Evolutionary conservation across 1,140 invertebrate species (phyloP), one percentile per base, ranked within the genome.

Genomic region (Nautilus pompilius): DNA sequence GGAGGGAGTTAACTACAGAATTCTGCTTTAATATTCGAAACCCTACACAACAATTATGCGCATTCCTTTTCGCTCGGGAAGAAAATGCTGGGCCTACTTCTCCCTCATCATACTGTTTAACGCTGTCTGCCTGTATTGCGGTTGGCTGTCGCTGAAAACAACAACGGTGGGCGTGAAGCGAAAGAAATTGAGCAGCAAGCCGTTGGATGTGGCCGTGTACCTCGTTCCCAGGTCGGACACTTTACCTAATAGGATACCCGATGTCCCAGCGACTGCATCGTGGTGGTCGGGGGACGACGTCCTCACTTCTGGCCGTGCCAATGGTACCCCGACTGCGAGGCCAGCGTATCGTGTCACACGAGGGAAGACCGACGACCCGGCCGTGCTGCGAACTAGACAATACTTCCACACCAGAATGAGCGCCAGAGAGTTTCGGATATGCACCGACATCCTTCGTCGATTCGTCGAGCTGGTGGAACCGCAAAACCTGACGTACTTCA

Each of bases 401-500:
- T 53, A 28, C 29, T 53, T 53, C 49, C 26, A 53, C 20, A 53
- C 49, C 5, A 22, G 49, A 5, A 53, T 53, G 49, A 24, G 29
- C 22, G 26, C 5, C 17, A 28, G 29, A 1, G 49, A 53, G 5
- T 24, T 53, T 20, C 5, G 49, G 5, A 28, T 28, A 26, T 53
- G 26, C 20, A 53, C 49, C 5, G 49, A 53, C 29, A 53, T 53
- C 15, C 17, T 53, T 3, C 17, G 24, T 17, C 49, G 49, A 24
- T 53, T 53, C 29, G 49, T 53, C 24, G 49, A 53, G 29, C 22
- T 53, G 49, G 49, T 53, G 17, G 29, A 22, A 0, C 15, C 49
- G 26, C 26, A 58, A 6, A 51, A 54, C 28, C 5, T 72, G 17
- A 51, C 51, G 2, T 72, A 66, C 34, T 66, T 71, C 10, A 20